Evolutionary conservation across 2,113 vertebrate species (phyloP).

Genomic region (Neolamprologus devosi): DNA sequence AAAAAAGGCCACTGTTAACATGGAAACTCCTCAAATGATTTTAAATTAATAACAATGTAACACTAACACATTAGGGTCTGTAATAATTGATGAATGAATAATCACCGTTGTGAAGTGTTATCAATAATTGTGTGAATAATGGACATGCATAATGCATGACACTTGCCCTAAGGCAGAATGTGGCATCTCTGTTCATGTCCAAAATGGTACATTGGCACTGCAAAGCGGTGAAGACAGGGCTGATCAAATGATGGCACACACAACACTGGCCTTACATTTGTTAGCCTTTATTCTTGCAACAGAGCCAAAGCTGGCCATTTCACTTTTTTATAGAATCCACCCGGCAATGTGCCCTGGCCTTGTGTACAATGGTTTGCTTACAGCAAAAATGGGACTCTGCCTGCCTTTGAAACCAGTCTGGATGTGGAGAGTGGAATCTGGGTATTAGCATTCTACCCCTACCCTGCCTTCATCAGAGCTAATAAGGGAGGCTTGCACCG

Average conservation of each 20-base stretch:
- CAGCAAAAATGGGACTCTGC: constrained; percentile 16
- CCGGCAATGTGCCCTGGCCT: constrained; percentile 17
- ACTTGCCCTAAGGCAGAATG: constrained; percentile 80
- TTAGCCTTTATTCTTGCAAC: constrained; percentile 15
- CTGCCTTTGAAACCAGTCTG: constrained; percentile 3
- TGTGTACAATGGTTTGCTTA: constrained; percentile 42
- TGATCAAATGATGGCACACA: constrained; percentile 76
- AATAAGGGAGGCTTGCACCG: constrained; percentile 61
- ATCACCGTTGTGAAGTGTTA: constrained; percentile 83
- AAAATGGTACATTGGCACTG: constrained; percentile 63
- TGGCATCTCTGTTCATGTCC: constrained; percentile 79
- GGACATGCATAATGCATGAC: constrained; percentile 86
- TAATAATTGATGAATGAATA: constrained; percentile 88
- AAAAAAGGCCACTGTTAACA: constrained; percentile 26
- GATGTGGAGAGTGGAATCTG: constrained; percentile 5
- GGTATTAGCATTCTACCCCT: constrained; percentile 62
- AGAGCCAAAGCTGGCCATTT: not conserved
- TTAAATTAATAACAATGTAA: constrained; percentile 82
- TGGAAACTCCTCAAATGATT: constrained; percentile 54
- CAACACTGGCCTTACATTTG: constrained; percentile 59
- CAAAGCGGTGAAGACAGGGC: constrained; percentile 73
- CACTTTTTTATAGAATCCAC: constrained; percentile 26
- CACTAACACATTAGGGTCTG: constrained; percentile 74
- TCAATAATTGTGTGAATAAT: constrained; percentile 89
- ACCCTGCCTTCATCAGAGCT: constrained; percentile 54